Evolutionary conservation across 2,113 vertebrate genomes (phyloP).

Genomic region (Oreocharis arfaki): DNA sequence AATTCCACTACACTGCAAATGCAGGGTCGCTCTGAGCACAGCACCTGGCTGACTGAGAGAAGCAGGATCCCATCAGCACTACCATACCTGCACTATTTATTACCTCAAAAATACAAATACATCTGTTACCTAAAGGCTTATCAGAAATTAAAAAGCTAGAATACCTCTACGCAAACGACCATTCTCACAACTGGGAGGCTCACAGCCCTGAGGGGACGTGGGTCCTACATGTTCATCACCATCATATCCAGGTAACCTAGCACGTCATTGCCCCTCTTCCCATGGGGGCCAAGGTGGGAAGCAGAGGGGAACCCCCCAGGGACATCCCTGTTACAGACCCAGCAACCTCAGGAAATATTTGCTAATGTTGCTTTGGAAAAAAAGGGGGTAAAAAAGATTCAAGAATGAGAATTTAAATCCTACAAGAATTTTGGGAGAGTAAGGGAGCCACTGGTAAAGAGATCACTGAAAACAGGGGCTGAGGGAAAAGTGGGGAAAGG

Average conservation of each 20-base stretch:
- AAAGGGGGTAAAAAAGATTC: background rate
- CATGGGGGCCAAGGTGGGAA: rapidly evolving
- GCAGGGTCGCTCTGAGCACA: background rate
- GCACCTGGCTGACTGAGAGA: rapidly evolving
- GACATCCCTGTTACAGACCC: background rate
- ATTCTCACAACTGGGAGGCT: background rate
- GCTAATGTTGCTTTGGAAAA: background rate
- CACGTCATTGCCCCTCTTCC: background rate
- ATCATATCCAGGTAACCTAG: rapidly evolving
- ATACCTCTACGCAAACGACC: background rate
- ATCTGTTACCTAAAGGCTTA: background rate
- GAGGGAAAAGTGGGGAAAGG: background rate
- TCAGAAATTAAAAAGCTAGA: background rate
- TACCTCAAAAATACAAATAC: background rate
- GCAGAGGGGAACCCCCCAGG: background rate
- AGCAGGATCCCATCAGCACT: background rate
- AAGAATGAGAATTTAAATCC: background rate
- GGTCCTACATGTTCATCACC: background rate
- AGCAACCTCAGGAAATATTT: background rate
- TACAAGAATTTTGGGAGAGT: background rate
- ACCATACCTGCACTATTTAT: background rate
- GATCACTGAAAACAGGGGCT: background rate
- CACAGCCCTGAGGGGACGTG: rapidly evolving
- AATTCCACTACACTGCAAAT: background rate
- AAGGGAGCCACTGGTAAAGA: background rate